Evolutionary conservation across 2,113 vertebrate species (phyloP), one percentile per base, ranked within the genome.

Genomic region (Pristiophorus japonicus): DNA sequence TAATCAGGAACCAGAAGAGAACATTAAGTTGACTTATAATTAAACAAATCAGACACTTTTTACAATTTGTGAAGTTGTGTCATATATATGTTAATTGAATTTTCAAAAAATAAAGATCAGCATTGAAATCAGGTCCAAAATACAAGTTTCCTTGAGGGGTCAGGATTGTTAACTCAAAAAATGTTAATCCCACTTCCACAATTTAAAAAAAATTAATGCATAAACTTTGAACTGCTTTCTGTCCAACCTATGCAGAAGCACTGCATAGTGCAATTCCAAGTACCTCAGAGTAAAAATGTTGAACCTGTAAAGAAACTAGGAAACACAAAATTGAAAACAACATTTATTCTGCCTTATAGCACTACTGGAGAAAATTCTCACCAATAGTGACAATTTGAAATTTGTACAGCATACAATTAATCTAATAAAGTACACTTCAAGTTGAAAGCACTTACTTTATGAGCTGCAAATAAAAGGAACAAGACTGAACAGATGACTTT

Each of bases 31-130:
- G 3, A 51, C 20, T 24, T 3, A 70, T 5, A 70, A 47, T 70
- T 51, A 73, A 67, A 94, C 63, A n/a, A n/a, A n/a, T n/a, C n/a
- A 70, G 87, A 10, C 88, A 92, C 59, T 55, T 92, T 63, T 92
- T 63, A 34, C 16, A 92, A 62, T 10, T 14, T n/a, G n/a, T n/a
- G n/a, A n/a, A n/a, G n/a, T n/a, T n/a, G n/a, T n/a, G n/a, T n/a
- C n/a, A n/a, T n/a, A n/a, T n/a, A n/a, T n/a, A n/a, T n/a, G n/a
- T n/a, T n/a, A n/a, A n/a, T 51, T 51, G 16, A 20, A 20, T 81
- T 42, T 78, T 6, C 5, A 42, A 18, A 63, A 63, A 91, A 62
- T 45, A 85, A 47, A 62, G n/a, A 63, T 62, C 14, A 91, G n/a
- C 34, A n/a, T 65, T 92, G 30, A 63, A 18, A n/a, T 62, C 55